Evolutionary conservation across 2,797 vertebrate species (phyloP).

Genomic region (Champsocephalus esox): DNA sequence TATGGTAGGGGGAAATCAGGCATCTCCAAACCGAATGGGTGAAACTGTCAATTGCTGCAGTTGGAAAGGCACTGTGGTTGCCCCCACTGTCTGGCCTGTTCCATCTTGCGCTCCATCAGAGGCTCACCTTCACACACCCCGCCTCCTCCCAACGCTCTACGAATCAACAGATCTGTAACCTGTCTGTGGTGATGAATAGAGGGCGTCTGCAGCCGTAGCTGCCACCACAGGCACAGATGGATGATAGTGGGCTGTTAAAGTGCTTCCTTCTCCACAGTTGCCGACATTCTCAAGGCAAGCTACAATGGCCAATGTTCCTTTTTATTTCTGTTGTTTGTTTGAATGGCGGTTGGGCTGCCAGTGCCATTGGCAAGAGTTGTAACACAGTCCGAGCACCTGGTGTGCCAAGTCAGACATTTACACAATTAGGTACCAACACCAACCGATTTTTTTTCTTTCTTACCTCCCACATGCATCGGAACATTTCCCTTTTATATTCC

Average conservation of each 20-base stretch:
- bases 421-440: not conserved
- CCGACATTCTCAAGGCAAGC: constrained; percentile 51
- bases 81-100: constrained; percentile 58
- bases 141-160: constrained; percentile 20
- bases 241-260: constrained; percentile 70
- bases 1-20: constrained; percentile 27
- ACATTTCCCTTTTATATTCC: constrained; percentile 8
- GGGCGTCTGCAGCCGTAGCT: constrained; percentile 62
- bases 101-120: constrained; percentile 45
- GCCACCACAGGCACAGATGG: constrained; percentile 70
- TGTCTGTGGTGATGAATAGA: constrained; percentile 76
- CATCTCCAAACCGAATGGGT: constrained; percentile 36
- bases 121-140: constrained; percentile 2
- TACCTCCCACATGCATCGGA: not conserved
- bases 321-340: constrained; percentile 29
- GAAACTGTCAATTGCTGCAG: constrained; percentile 53
- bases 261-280: constrained; percentile 62
- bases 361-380: constrained; percentile 16
- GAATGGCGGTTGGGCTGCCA: constrained; percentile 28
- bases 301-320: constrained; percentile 21
- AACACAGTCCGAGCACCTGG: constrained; percentile 25
- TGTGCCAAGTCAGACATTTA: constrained; percentile 25
- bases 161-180: constrained; percentile 73
- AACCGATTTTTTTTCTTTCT: not conserved
- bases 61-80: constrained; percentile 42